These are phyloP conservation scores for Parus major DNA, from an alignment of 2,113 vertebrate species.

Conservation along the genomic window DNA sequence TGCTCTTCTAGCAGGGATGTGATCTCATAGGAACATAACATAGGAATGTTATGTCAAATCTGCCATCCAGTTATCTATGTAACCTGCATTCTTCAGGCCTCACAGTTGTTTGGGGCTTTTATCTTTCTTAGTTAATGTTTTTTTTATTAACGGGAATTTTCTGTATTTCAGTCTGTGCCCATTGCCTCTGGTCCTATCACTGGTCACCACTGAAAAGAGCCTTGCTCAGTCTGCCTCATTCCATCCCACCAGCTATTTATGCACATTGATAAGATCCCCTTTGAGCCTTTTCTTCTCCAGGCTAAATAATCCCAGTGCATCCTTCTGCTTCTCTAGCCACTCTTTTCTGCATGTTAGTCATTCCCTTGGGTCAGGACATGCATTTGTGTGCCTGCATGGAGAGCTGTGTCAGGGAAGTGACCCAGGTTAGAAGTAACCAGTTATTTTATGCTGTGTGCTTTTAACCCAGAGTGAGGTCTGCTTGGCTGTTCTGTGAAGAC, in stretches of 20 bases:
- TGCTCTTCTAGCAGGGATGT: not conserved
- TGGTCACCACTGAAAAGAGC: not conserved
- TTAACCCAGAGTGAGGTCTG: not conserved
- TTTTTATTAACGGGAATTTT: not conserved
- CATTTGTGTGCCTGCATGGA: not conserved
- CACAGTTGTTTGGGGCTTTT: not conserved
- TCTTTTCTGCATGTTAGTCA: not conserved
- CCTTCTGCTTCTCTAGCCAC: not conserved
- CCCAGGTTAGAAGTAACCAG: not conserved
- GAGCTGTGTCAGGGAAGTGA: not conserved
- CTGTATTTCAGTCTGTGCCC: not conserved
- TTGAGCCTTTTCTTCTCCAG: not conserved
- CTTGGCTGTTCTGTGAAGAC: accelerated
- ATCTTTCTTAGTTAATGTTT: not conserved
- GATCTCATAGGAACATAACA: not conserved
- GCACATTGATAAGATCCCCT: not conserved
- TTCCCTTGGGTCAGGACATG: not conserved
- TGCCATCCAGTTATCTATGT: not conserved
- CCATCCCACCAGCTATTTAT: not conserved
- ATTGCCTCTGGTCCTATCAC: not conserved
- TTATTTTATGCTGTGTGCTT: not conserved
- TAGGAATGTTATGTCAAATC: not conserved
- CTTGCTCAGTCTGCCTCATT: not conserved
- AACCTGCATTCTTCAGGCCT: not conserved
- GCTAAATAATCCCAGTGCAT: not conserved